Conservation (phyloP, 2,113 vertebrate species). For the Colossoma macropomum region DNA sequence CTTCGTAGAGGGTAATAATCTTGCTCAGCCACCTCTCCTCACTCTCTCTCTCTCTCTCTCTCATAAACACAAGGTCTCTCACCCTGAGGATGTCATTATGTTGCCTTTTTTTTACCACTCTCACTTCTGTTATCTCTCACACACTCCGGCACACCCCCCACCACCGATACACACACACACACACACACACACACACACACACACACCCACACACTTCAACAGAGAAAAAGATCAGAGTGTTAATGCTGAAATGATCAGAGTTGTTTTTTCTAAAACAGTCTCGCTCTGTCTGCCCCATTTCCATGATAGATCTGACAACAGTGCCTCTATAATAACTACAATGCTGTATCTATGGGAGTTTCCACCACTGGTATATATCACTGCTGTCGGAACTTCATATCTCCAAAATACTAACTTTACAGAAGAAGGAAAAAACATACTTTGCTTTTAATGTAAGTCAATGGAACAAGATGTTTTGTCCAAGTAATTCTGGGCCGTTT, state of each 20-base stretch:
- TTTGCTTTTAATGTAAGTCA: too few species aligned
- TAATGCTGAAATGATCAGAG: background rate
- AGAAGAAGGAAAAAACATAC: too few species aligned
- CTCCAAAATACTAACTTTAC: too few species aligned
- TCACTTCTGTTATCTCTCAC: background rate
- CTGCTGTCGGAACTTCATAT: too few species aligned
- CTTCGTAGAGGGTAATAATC: slow-evolving; percentile 21
- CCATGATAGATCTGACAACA: too few species aligned
- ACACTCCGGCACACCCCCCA: too few species aligned
- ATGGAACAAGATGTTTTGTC: too few species aligned
- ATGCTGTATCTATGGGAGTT: too few species aligned
- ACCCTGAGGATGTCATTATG: background rate
- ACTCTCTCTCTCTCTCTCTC: background rate
- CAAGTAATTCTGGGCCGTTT: too few species aligned
- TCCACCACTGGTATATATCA: too few species aligned
- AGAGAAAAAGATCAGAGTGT: background rate
- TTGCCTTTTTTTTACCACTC: slow-evolving; percentile 7
- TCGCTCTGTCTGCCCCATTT: too few species aligned
- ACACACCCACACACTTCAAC: background rate
- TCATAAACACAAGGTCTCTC: background rate
- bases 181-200: background rate
- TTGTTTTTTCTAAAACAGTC: background rate
- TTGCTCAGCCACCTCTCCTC: slow-evolving; percentile 3
- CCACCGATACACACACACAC: background rate
- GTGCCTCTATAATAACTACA: too few species aligned